phyloP scores from a whole-genome alignment of 2,113 vertebrate genomes.

The Mesoclemmys tuberculata region DNA sequence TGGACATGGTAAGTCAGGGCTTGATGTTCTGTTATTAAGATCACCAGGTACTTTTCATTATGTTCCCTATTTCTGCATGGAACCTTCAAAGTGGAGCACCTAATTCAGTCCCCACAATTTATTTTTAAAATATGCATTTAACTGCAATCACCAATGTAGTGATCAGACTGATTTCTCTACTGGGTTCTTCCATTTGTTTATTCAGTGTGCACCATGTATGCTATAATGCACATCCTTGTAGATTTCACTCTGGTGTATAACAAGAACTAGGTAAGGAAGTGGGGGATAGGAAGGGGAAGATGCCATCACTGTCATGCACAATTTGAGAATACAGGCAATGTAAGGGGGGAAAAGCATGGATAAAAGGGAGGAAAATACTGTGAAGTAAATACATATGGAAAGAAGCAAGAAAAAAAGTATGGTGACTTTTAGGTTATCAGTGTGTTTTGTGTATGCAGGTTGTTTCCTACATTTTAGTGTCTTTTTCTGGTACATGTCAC shows the following conservation, averaged over 20 bases:
- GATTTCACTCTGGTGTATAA: accelerated
- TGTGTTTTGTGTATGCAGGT: not conserved
- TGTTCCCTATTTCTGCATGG: accelerated
- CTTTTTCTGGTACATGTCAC: not conserved
- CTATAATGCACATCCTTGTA: accelerated
- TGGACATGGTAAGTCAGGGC: too few species aligned
- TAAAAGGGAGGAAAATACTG: not conserved
- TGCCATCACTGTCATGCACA: not conserved
- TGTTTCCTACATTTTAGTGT: not conserved
- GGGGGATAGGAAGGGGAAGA: not conserved
- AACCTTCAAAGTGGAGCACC: accelerated
- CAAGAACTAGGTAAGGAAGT: accelerated
- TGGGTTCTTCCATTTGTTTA: not conserved
- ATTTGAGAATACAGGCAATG: not conserved
- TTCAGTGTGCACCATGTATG: not conserved
- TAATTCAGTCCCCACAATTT: not conserved
- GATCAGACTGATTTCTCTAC: not conserved
- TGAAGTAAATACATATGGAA: not conserved
- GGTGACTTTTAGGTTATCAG: accelerated
- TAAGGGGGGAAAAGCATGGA: not conserved
- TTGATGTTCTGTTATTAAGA: too few species aligned
- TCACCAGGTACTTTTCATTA: not conserved
- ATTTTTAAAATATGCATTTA: not conserved
- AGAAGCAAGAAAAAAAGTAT: accelerated
- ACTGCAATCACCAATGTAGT: not conserved